Percentiles rank a stretch among this genome's conserved stretches.
Conservation (phyloP, 2,888 invertebrate species). For the Nemotelus nigrinus region DNA sequence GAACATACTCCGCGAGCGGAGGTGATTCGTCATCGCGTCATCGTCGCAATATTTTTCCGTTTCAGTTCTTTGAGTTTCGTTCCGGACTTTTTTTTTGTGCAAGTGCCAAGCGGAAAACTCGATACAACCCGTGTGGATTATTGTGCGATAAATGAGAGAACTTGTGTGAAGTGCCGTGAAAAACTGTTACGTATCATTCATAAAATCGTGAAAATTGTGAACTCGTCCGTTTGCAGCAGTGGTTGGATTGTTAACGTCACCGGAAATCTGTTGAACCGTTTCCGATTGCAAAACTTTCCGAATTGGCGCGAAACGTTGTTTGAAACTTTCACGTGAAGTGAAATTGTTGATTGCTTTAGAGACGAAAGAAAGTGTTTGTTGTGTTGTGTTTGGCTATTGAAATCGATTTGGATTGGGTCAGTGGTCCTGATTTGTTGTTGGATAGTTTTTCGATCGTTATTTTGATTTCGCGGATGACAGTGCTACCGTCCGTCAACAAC, state of each 20-base stretch:
- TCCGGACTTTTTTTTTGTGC: not conserved
- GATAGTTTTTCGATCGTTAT: not conserved
- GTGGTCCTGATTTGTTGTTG: too few species aligned
- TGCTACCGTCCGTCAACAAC: constrained; percentile 1
- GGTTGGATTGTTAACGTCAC: constrained; percentile 6
- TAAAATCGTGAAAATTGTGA: constrained; percentile 2
- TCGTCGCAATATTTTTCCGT: constrained; percentile 17
- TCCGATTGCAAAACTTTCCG: not conserved
- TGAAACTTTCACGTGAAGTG: constrained; percentile 4
- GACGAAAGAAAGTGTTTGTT: not conserved
- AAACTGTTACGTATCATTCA: constrained; percentile 18
- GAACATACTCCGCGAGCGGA: constrained; percentile 42
- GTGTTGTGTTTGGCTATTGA: not conserved
- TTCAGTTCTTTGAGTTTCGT: constrained; percentile 16
- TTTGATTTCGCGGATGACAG: constrained; percentile 32
- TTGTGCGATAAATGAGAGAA: not conserved
- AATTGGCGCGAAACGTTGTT: constrained; percentile 31
- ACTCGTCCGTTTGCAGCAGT: not conserved
- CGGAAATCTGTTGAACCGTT: constrained; percentile 15
- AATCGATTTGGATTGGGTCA: too few species aligned
- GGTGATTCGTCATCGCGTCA: constrained; percentile 11
- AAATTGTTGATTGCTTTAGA: not conserved
- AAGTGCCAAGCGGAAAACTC: not conserved
- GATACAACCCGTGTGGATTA: not conserved
- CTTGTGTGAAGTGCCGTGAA: not conserved